phyloP scores from a whole-genome alignment of 2,797 vertebrate genomes.

The Alosa sapidissima region DNA sequence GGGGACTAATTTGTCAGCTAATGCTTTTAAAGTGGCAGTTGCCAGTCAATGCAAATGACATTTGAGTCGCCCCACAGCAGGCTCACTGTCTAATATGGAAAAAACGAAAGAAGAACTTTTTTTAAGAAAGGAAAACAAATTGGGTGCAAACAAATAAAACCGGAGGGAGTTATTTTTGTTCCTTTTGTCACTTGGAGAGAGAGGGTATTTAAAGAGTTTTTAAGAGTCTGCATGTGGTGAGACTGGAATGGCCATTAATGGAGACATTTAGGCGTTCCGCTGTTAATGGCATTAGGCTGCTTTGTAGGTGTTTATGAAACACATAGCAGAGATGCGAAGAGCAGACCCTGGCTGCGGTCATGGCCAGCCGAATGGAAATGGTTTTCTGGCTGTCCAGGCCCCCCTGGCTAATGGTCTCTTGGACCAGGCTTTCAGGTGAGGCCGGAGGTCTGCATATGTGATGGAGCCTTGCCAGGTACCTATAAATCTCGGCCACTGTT shows the following conservation, averaged over 20 bases:
- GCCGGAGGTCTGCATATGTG: background rate
- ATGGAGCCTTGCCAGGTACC: background rate
- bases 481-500: background rate
- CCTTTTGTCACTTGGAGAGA: background rate
- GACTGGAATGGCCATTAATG: constrained; percentile 23
- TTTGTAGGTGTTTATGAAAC: constrained; percentile 24
- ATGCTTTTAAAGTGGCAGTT: constrained; percentile 34
- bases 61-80: background rate
- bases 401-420: background rate
- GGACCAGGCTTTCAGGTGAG: background rate
- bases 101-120: background rate
- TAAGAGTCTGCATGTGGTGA: constrained; percentile 19
- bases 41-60: constrained; percentile 17
- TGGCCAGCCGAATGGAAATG: background rate
- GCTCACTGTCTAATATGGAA: background rate
- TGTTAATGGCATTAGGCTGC: constrained; percentile 14
- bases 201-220: background rate
- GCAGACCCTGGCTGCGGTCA: background rate
- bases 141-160: constrained; percentile 22
- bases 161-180: constrained; percentile 15
- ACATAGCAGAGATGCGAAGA: constrained; percentile 16
- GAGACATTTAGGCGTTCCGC: background rate
- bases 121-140: background rate
- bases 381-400: background rate
- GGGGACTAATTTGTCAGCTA: constrained; percentile 29